Evolutionary conservation across 2,888 invertebrate species (phyloP).

Genomic region (Sminthurides aquaticus): DNA sequence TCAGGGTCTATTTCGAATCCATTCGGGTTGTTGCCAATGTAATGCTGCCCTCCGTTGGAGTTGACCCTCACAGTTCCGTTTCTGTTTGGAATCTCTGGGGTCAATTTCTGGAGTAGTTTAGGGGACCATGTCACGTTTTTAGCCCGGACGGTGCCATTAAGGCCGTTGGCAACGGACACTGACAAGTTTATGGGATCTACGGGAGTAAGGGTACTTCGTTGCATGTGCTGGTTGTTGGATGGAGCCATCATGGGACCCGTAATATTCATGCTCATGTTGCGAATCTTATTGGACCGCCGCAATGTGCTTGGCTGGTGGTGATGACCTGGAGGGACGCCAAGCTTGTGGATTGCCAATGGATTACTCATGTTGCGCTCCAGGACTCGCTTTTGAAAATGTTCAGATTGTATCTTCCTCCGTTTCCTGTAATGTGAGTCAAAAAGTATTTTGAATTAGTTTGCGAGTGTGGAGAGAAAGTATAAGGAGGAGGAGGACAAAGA

Average conservation of each 20-base stretch:
- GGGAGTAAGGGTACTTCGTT: constrained; percentile 29
- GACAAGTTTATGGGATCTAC: constrained; percentile 34
- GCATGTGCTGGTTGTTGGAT: constrained; percentile 19
- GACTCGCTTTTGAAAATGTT: constrained; percentile 42
- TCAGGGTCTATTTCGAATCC: constrained; percentile 41
- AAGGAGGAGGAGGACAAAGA: not conserved
- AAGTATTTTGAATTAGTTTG: constrained; percentile 4
- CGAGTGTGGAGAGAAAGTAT: not conserved
- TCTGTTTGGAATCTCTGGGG: constrained; percentile 31
- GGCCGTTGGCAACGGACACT: constrained; percentile 25
- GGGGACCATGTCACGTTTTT: constrained; percentile 43
- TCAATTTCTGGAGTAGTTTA: constrained; percentile 37
- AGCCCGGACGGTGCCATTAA: constrained; percentile 19
- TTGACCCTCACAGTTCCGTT: constrained; percentile 32
- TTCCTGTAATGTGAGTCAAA: constrained; percentile 35
- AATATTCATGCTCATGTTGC: constrained; percentile 39
- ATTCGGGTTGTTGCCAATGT: constrained; percentile 22
- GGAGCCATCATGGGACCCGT: constrained; percentile 36
- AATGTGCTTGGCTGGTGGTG: constrained; percentile 29
- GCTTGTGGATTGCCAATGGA: constrained; percentile 40
- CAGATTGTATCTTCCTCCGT: constrained; percentile 40
- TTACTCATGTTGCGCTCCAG: constrained; percentile 41
- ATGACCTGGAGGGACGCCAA: constrained; percentile 7
- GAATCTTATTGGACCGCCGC: constrained; percentile 39
- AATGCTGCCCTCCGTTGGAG: constrained; percentile 18